Conservation (phyloP, 2,797 vertebrate species). For the Eutrigla gurnardus region DNA sequence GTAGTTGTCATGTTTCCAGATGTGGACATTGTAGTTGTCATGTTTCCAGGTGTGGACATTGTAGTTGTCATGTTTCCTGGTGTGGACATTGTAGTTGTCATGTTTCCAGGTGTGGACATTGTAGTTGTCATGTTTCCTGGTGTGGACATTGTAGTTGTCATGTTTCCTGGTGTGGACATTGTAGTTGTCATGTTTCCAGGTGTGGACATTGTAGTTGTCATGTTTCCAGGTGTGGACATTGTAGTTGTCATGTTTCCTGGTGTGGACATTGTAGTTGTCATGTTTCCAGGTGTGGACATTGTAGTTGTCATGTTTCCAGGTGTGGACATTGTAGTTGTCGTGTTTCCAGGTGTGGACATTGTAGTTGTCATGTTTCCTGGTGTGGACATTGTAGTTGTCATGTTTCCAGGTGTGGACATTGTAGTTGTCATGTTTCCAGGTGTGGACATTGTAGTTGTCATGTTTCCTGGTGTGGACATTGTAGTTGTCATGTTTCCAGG, state of each 20-base stretch:
- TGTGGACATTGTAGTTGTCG: no score
- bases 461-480: accelerated
- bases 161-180: no score
- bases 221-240: accelerated
- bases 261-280: accelerated
- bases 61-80: no score
- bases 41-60: no score
- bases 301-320: accelerated
- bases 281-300: accelerated
- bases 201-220: not conserved
- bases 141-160: no score
- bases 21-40: accelerated
- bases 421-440: not conserved
- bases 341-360: no score
- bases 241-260: accelerated
- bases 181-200: accelerated
- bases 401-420: accelerated
- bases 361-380: no score
- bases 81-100: not conserved
- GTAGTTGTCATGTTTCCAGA: no score
- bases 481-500: no score
- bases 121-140: accelerated
- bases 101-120: accelerated
- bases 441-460: not conserved
- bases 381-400: not conserved